These are phyloP conservation scores for Mixornis gularis DNA, from an alignment of 2,113 vertebrate species.

Conservation along the genomic window DNA sequence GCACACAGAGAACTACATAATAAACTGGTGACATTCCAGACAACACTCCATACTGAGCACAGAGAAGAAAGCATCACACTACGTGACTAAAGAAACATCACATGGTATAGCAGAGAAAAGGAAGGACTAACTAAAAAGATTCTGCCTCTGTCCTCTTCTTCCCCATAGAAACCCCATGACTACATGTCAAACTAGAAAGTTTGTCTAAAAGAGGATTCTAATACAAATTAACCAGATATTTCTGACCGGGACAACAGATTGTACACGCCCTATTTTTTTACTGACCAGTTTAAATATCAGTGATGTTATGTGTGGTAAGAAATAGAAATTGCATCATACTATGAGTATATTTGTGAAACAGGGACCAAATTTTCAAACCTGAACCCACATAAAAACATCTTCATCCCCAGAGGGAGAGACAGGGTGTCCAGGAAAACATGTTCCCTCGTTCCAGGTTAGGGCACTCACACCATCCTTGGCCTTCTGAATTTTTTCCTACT, in stretches of 20 bases:
- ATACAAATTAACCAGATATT: background rate
- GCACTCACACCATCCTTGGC: rapidly evolving
- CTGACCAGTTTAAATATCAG: background rate
- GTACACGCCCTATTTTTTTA: background rate
- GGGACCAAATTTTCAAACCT: background rate
- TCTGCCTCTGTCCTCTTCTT: background rate
- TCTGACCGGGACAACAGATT: background rate
- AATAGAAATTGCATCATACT: background rate
- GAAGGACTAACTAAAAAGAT: background rate
- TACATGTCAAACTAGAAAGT: background rate
- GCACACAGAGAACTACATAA: background rate
- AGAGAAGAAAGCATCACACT: background rate
- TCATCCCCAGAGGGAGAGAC: background rate
- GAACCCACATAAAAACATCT: background rate
- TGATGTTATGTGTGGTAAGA: background rate
- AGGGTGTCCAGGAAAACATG: background rate
- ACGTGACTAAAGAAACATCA: background rate
- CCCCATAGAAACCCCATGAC: background rate
- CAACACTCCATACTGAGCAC: background rate
- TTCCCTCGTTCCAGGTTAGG: background rate
- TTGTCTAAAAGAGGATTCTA: background rate
- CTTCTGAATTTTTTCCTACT: background rate
- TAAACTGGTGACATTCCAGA: background rate
- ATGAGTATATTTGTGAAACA: background rate
- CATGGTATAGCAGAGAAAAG: background rate